phyloP scores from a whole-genome alignment of 1,140 invertebrate genomes.

The Phthorimaea operculella region DNA sequence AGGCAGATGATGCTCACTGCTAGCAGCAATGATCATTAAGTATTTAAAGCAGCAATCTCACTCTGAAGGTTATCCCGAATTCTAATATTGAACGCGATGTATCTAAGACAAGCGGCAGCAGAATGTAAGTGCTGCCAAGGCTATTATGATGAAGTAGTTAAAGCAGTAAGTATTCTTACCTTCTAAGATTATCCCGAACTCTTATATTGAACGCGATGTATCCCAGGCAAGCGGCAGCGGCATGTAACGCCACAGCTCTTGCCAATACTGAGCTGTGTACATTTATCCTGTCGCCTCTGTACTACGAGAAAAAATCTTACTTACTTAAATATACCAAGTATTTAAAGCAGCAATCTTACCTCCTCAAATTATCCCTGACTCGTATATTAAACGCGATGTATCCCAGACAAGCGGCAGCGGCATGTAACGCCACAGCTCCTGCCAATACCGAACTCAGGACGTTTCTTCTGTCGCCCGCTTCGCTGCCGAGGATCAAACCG shows the following conservation, averaged over 20 bases:
- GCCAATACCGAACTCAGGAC: slow-evolving; percentile 48
- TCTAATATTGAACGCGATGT: slow-evolving; percentile 83
- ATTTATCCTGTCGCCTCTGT: slow-evolving; percentile 48
- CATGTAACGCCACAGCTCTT: slow-evolving; percentile 76
- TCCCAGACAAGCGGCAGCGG: slow-evolving; percentile 82
- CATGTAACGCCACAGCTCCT: slow-evolving; percentile 72
- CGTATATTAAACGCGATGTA: slow-evolving; percentile 85
- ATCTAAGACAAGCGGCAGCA: slow-evolving; percentile 83
- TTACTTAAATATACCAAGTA: slow-evolving; percentile 72
- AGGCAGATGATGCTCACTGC: slow-evolving; percentile 45
- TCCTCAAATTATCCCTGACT: too few relatives aligned
- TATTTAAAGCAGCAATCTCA: slow-evolving; percentile 36
- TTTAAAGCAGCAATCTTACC: too few relatives aligned
- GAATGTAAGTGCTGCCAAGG: too few relatives aligned
- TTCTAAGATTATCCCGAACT: too few relatives aligned
- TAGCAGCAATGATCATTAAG: too few relatives aligned
- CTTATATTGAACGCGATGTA: too few relatives aligned
- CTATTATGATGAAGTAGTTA: too few relatives aligned
- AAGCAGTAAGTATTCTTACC: too few relatives aligned
- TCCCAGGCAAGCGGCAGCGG: too few relatives aligned
- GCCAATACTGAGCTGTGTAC: slow-evolving; percentile 78
- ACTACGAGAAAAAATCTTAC: too few relatives aligned
- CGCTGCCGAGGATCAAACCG: slow-evolving; percentile 46
- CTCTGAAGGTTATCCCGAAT: slow-evolving; percentile 75
- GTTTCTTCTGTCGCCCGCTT: too few relatives aligned